A percentile compares a stretch with the other conserved stretches of the same genome.
These are phyloP conservation scores for Uria aalge DNA, from an alignment of 2,113 vertebrate species.

Conservation along the genomic window DNA sequence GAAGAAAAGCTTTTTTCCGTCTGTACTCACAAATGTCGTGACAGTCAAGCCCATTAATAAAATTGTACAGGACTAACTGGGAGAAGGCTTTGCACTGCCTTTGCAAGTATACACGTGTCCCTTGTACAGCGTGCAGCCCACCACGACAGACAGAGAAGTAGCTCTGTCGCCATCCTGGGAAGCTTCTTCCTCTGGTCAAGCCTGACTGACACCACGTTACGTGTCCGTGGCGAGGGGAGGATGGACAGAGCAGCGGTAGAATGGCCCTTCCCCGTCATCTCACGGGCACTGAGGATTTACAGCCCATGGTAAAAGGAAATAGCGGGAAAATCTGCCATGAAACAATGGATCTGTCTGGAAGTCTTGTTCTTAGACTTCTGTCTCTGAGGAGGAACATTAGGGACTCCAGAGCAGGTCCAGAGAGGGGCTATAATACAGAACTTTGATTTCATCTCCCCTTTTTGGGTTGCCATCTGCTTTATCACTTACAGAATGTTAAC, in stretches of 20 bases:
- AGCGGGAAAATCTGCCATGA: neutral
- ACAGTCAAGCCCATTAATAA: neutral
- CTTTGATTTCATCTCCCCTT: conserved; percentile 56
- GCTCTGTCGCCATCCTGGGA: neutral
- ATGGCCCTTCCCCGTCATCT: neutral
- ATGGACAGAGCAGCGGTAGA: neutral
- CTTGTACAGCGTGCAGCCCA: neutral
- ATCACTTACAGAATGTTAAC: conserved; percentile 78
- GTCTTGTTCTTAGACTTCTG: conserved; percentile 11
- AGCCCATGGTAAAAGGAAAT: neutral
- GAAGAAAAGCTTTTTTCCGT: neutral
- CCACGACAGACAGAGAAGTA: neutral
- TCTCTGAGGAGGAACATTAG: conserved; percentile 16
- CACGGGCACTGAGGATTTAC: neutral
- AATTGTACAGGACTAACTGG: neutral
- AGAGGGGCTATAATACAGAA: conserved; percentile 33
- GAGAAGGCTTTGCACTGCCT: neutral
- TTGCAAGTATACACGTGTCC: neutral
- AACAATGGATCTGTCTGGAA: neutral
- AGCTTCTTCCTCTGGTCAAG: neutral
- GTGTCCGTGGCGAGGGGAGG: neutral
- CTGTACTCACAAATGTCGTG: neutral
- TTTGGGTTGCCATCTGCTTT: conserved; percentile 73
- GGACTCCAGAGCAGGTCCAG: conserved; percentile 40
- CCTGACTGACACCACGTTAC: neutral